A percentile compares a stretch with the other conserved stretches of the same genome.
Evolutionary conservation across 2,797 vertebrate species (phyloP).

Genomic region (Thunnus albacares): DNA sequence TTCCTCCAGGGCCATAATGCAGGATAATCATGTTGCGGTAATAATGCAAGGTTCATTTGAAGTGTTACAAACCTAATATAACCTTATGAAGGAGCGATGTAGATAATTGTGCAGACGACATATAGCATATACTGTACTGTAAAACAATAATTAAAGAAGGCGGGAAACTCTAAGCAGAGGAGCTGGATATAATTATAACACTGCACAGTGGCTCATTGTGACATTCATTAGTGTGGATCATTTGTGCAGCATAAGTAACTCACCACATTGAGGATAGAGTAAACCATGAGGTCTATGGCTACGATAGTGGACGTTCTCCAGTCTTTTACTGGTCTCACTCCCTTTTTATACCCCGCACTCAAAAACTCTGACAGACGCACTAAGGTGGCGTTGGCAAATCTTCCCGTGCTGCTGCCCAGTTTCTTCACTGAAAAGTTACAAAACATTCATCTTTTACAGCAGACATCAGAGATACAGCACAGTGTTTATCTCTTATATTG

Average conservation of each 20-base stretch:
- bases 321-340: conserved; percentile 92
- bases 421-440: conserved; percentile 76
- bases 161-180: neutral
- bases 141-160: neutral
- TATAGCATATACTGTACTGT: neutral
- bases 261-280: conserved; percentile 97
- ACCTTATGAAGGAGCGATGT: neutral
- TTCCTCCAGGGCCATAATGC: neutral
- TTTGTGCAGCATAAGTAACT: conserved; percentile 53
- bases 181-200: neutral
- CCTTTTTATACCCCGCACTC: conserved; percentile 91
- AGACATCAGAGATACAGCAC: neutral
- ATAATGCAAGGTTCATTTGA: neutral
- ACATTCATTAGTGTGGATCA: neutral
- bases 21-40: neutral
- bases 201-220: neutral
- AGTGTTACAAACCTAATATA: neutral
- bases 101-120: conserved; percentile 1
- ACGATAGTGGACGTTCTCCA: conserved; percentile 93
- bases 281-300: conserved; percentile 94
- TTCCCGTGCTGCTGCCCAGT: conserved; percentile 35
- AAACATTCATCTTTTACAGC: neutral
- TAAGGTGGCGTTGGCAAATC: conserved; percentile 85
- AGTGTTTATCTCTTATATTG: neutral
- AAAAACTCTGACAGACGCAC: conserved; percentile 88